These are phyloP conservation scores for Scaptomyza parva DNA, from an alignment of 2,888 invertebrate genomes.

Conservation along the genomic window DNA sequence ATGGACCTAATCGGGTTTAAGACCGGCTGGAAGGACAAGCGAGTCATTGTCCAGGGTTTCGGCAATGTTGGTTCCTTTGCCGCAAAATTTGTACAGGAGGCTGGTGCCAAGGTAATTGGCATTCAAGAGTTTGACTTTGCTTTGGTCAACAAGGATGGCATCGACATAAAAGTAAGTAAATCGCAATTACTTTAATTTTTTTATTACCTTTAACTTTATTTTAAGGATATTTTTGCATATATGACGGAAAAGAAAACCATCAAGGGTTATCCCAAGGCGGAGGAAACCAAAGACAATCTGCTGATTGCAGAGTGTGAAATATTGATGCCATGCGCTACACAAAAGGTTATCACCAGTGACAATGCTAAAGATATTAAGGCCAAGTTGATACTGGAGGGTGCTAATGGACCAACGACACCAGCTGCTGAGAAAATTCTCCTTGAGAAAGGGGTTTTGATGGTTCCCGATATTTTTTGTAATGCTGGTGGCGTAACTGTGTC, in stretches of 20 bases:
- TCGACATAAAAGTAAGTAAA: conserved; percentile 86
- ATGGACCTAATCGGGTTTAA: conserved; percentile 96
- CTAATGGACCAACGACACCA: conserved; percentile 98
- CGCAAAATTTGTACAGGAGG: conserved; percentile 96
- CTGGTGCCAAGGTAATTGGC: conserved; percentile 96
- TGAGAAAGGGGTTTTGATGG: conserved; percentile 94
- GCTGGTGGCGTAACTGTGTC: conserved; percentile 99
- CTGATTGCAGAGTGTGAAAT: conserved; percentile 97
- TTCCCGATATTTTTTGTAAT: conserved; percentile 96
- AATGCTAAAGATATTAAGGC: conserved; percentile 96
- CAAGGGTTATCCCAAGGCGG: conserved; percentile 96
- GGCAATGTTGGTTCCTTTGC: conserved; percentile 99
- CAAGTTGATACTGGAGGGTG: conserved; percentile 97
- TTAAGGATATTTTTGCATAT: conserved; percentile 91
- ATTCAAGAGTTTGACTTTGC: conserved; percentile 95
- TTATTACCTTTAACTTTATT: neutral
- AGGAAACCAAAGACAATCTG: conserved; percentile 93
- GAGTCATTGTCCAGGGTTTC: conserved; percentile 96
- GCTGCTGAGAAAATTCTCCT: conserved; percentile 96
- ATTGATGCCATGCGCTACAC: conserved; percentile 97
- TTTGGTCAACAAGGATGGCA: conserved; percentile 95
- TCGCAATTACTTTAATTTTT: too few species aligned
- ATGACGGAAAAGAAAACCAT: conserved; percentile 92
- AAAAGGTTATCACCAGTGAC: conserved; percentile 95
- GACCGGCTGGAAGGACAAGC: conserved; percentile 99